These are phyloP conservation scores for Alfaro cultratus DNA, from an alignment of 2,797 vertebrate species.

Conservation along the genomic window DNA sequence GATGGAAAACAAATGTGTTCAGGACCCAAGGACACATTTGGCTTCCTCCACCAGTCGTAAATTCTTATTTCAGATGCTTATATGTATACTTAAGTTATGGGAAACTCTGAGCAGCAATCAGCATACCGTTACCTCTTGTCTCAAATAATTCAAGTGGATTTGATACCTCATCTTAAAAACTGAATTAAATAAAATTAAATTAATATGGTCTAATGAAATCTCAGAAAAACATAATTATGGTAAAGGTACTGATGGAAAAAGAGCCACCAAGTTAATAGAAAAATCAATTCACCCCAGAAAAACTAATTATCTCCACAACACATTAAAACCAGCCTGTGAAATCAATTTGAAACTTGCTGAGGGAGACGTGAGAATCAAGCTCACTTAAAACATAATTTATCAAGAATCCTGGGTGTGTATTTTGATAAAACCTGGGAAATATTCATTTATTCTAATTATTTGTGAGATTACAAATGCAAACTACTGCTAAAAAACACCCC, in stretches of 20 bases:
- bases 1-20: conserved; percentile 53
- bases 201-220: conserved; percentile 21
- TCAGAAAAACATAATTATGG: conserved; percentile 22
- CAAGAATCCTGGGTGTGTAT: neutral
- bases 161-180: conserved; percentile 13
- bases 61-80: neutral
- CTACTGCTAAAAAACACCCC: neutral
- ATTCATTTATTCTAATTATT: conserved; percentile 2
- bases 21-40: conserved; percentile 4
- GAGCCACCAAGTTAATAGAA: conserved; percentile 19
- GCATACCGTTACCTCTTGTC: conserved; percentile 6
- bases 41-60: conserved; percentile 6
- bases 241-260: conserved; percentile 18
- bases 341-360: conserved; percentile 34
- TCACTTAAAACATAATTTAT: neutral
- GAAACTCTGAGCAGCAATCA: neutral
- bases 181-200: conserved; percentile 20
- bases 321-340: conserved; percentile 32
- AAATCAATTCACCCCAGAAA: conserved; percentile 44
- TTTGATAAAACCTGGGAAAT: conserved; percentile 20
- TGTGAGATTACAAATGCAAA: neutral
- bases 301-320: conserved; percentile 46
- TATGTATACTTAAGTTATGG: neutral
- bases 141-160: conserved; percentile 1
- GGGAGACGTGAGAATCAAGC: conserved; percentile 12